A percentile compares a stretch with the other conserved stretches of the same genome.
Conservation (phyloP, 2,797 vertebrate genomes). For the Steatocranus sp. region DNA sequence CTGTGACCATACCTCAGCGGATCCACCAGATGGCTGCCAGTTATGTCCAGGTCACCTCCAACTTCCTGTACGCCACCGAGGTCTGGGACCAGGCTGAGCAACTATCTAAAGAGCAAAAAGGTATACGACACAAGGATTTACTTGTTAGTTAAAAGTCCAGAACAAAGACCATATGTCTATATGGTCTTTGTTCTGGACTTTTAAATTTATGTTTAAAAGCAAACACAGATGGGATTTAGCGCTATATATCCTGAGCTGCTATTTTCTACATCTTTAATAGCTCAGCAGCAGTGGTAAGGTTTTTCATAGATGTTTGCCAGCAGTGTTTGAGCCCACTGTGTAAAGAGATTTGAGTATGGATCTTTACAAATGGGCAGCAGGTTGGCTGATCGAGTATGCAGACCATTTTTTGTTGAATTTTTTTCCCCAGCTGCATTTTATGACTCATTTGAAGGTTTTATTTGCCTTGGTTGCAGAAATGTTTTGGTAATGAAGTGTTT, state of each 20-base stretch:
- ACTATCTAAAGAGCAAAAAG: conserved; percentile 94
- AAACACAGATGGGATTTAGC: not conserved
- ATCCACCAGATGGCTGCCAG: conserved; percentile 99
- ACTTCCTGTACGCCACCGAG: conserved; percentile 96
- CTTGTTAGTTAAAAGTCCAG: not conserved
- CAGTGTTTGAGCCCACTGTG: not conserved
- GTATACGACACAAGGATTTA: conserved; percentile 52
- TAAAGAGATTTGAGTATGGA: not conserved
- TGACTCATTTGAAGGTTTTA: not conserved
- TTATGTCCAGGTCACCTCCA: conserved; percentile 98
- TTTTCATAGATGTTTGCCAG: not conserved
- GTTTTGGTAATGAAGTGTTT: not conserved
- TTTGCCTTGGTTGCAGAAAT: not conserved
- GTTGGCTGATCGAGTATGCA: not conserved
- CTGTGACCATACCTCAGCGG: conserved; percentile 96
- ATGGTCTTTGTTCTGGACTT: not conserved
- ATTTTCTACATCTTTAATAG: not conserved
- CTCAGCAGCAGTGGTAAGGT: not conserved
- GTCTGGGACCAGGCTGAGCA: conserved; percentile 99
- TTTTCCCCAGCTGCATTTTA: not conserved
- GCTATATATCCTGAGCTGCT: not conserved
- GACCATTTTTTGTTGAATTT: not conserved
- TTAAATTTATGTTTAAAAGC: not conserved
- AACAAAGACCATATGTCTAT: too few relatives aligned
- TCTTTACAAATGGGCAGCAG: not conserved